A percentile compares a stretch with the other conserved stretches of the same genome.
Conservation (phyloP, 2,113 vertebrate species). For the Xenopus tropicalis region DNA sequence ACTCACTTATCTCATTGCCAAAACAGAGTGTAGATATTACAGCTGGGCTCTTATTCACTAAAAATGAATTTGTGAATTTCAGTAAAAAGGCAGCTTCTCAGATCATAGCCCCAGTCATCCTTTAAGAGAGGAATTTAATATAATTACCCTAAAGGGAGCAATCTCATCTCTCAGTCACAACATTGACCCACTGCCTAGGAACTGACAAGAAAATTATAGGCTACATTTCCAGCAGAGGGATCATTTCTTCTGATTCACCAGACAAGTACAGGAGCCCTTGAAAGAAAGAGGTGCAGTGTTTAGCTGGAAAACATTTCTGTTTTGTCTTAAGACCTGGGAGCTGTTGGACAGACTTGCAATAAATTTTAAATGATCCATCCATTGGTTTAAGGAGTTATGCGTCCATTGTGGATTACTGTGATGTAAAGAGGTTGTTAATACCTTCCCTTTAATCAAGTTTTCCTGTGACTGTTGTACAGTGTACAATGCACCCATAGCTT, state of each 20-base stretch:
- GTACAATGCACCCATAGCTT: too few relatives aligned
- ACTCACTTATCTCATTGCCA: neutral
- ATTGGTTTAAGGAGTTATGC: too few relatives aligned
- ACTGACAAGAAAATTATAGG: constrained; percentile 74
- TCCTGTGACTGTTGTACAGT: too few relatives aligned
- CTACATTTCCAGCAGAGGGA: constrained; percentile 67
- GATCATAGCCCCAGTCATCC: constrained; percentile 72
- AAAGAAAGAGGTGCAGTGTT: constrained; percentile 48
- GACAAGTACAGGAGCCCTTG: constrained; percentile 50
- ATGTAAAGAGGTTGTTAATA: too few relatives aligned
- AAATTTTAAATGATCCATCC: too few relatives aligned
- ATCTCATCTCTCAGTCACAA: constrained; percentile 77
- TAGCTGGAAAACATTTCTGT: neutral
- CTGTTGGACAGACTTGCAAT: too few relatives aligned
- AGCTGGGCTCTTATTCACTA: constrained; percentile 50
- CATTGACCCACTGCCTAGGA: constrained; percentile 71
- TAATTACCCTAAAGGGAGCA: constrained; percentile 74
- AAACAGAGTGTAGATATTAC: constrained; percentile 35
- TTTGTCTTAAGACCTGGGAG: neutral
- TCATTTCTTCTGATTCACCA: constrained; percentile 56
- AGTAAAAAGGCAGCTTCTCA: constrained; percentile 58
- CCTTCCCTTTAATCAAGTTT: too few relatives aligned
- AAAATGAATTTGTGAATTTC: constrained; percentile 56
- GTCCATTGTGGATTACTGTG: too few relatives aligned
- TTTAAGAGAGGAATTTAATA: constrained; percentile 70